Conservation (phyloP, 1,140 invertebrate genomes). For the Linepithema humile region DNA sequence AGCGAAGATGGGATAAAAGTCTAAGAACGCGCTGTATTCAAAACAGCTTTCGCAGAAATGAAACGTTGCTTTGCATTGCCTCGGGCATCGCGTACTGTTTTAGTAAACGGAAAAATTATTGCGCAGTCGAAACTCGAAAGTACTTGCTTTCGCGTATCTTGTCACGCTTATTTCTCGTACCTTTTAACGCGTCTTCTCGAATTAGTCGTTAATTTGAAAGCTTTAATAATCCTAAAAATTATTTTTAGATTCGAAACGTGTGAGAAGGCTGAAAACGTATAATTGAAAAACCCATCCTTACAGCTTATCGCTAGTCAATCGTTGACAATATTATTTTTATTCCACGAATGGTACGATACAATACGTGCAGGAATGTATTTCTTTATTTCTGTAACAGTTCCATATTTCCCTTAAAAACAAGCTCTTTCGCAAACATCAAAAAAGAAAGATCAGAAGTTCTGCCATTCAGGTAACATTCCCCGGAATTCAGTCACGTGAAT, state of each 20-base stretch:
- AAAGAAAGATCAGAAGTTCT: background rate
- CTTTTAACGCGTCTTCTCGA: background rate
- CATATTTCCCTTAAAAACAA: background rate
- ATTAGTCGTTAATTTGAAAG: too few species aligned
- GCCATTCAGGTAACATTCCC: background rate
- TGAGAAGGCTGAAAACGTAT: too few species aligned
- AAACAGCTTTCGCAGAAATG: slow-evolving; percentile 33
- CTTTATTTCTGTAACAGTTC: background rate
- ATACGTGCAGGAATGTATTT: background rate
- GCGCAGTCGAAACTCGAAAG: background rate
- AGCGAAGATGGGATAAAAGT: slow-evolving; percentile 31
- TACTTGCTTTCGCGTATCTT: background rate
- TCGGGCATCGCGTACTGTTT: background rate
- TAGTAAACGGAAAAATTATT: slow-evolving; percentile 24
- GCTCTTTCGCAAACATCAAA: background rate
- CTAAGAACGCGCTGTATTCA: background rate
- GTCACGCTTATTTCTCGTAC: background rate
- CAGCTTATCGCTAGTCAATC: background rate
- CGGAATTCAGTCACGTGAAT: background rate
- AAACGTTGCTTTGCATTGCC: slow-evolving; percentile 27
- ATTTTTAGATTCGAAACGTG: too few species aligned
- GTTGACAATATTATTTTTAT: background rate
- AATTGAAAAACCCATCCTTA: too few species aligned
- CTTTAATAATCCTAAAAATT: too few species aligned
- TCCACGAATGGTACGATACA: too few species aligned